Base-by-base conservation (phyloP, 2,888 invertebrate genomes). In the Drosophila fulvimacula region DNA sequence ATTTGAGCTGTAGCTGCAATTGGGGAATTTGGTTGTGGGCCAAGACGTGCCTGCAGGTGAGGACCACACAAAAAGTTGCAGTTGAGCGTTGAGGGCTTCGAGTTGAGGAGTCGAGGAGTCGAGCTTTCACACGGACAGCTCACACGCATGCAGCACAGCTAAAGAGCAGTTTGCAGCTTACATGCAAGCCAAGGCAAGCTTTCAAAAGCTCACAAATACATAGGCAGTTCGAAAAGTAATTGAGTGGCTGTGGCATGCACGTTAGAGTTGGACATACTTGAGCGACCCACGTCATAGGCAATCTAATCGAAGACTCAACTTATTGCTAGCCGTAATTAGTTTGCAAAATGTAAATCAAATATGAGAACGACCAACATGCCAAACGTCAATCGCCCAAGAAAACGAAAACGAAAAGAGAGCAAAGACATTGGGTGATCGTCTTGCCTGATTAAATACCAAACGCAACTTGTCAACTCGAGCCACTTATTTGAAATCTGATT, bases 241-340 rank as follows among this genome's bases (percentile, higher is more conserved):
- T 21, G 58, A 41, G 15, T 34, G 49, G 30, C n/a, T 36, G n/a
- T 48, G 11, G 17, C 48, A 34, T 1, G 15, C n/a, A 5, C 11
- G 10, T 41, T 13, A n/a, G 51, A 52, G 17, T 41, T 44, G 42
- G 46, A 34, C 59, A 70, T 17, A 60, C 79, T 75, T 49, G 36
- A 59, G 41, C 44, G 24, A 30, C 30, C 48, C 34, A 69, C 79
- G 75, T 73, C 73, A 79, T 44, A 21, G 42, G 7, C 76, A 62
- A 76, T 76, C 75, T 79, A 65, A 79, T 79, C 76, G 55, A 19
- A 24, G 46, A 36, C 48, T 46, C 48, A 42, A 49, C 58, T 58
- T 49, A 59, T 38, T 38, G 42, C 27, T 49, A 11, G 27, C 9
- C 65, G 49, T 65, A 76, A 69, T 78, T 78, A 67, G 73, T 61